Evolutionary conservation across 2,113 vertebrate species (phyloP), one percentile per base, ranked within the genome.

Genomic region (Oreochromis aureus): DNA sequence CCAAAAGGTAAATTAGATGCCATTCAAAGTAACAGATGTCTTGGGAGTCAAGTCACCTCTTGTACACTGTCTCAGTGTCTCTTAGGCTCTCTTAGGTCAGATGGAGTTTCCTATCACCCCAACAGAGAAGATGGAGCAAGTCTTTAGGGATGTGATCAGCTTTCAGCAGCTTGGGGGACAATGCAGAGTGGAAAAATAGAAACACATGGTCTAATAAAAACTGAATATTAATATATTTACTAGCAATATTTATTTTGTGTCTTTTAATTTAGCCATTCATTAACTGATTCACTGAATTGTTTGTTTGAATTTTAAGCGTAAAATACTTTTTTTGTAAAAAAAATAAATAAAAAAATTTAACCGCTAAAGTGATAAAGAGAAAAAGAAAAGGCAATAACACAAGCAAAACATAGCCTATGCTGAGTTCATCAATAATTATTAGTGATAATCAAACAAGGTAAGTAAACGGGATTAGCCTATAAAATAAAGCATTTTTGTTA

Each of bases 21-120:
- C 80, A 41, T 69, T 93, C 88, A 86, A 88, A 90, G 58, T 76
- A 95, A 85, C 95, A 96, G 95, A 94, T 95, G 95, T 94, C 92
- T 87, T 71, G 91, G 91, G 87, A 94, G 85, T 92, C 84, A 7
- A 76, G 80, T 90, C 87, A 84, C 86, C 89, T 85, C 85, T 61
- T 63, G 53, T 36, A 6, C 30, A 39, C 80, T 18, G 73, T 53
- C 46, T 78, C 73, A 12, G 48, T 61, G 79, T 86, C 89, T 71
- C 48, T 66, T 59, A 82, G 83, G 63, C 84, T 85, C 79, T 89
- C 83, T 85, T 30, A 80, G 86, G 89, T 91, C 91, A 91, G 89
- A 92, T 91, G 87, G 83, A 79, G 90, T 93, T 92, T 92, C 91
- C 44, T 86, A 90, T 87, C 36, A 4, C 69, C 84, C 59, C 55